Conservation (phyloP, 2,888 invertebrate species). For the Diadromus collaris region DNA sequence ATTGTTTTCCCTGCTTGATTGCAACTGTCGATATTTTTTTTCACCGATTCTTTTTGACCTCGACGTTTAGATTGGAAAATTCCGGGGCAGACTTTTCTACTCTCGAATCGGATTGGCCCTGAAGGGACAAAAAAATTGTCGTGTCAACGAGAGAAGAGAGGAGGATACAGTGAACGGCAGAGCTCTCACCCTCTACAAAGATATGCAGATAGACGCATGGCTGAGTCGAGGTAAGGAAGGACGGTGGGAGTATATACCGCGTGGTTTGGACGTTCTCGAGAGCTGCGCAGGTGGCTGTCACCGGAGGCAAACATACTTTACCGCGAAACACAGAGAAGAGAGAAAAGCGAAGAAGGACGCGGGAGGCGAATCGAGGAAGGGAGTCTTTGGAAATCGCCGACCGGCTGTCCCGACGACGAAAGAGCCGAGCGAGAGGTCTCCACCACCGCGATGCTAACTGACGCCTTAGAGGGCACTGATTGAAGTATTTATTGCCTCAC, state of each 20-base stretch:
- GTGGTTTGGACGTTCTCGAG: constrained; percentile 63
- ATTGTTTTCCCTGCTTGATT: neutral
- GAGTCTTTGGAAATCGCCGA: constrained; percentile 77
- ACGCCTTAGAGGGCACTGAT: constrained; percentile 79
- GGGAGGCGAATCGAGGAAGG: constrained; percentile 58
- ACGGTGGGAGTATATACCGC: constrained; percentile 2
- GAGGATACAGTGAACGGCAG: constrained; percentile 25
- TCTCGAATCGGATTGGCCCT: neutral
- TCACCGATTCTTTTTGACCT: neutral
- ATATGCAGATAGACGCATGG: constrained; percentile 73
- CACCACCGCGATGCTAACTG: constrained; percentile 76
- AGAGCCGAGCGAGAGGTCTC: constrained; percentile 56
- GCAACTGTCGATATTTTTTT: neutral
- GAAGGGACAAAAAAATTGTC: constrained; percentile 41
- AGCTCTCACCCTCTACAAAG: constrained; percentile 56
- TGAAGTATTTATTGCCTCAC: constrained; percentile 78
- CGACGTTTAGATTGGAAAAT: neutral
- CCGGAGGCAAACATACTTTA: constrained; percentile 76
- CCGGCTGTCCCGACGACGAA: constrained; percentile 67
- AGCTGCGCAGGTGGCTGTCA: constrained; percentile 78
- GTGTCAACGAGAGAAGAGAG: constrained; percentile 30
- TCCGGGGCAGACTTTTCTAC: neutral
- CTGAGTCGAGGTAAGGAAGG: constrained; percentile 38
- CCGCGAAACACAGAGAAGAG: constrained; percentile 66
- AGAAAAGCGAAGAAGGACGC: constrained; percentile 66